Base-by-base conservation (phyloP, 2,113 vertebrate species). In the Hippoglossus stenolepis region DNA sequence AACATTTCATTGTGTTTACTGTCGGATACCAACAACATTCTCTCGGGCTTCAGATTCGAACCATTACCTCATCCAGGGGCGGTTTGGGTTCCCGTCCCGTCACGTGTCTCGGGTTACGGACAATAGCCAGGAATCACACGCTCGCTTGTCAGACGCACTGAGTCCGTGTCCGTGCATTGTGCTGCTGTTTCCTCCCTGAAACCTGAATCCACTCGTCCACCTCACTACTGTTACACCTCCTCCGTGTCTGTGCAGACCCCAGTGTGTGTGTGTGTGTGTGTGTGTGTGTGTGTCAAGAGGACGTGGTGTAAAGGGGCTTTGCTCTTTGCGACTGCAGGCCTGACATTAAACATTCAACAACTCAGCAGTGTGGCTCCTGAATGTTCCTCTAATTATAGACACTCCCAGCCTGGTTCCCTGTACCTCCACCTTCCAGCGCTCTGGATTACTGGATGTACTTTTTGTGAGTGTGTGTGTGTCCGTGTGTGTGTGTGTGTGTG, bases 291-390 rank as follows among this genome's bases (percentile, higher is more conserved):
- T 59, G 35, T 38, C 2, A 9, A 38, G 35, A 38, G 9, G 35
- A 38, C 8, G 35, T 38, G 35, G 35, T 38, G 56, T 69, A 66
- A 68, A 23, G 59, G 59, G 20, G 68, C 57, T 68, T 70, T n/a
- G 51, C 51, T 54, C 49, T 54, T 54, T n/a, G 51, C 51, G 20
- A n/a, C 74, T 65, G 64, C 73, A 61, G 83, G 17, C 45, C 69
- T 26, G 62, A 73, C 87, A 92, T 93, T 91, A 92, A 94, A 92
- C 85, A 91, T 92, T 91, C 83, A 92, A 64, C 85, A 88, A 65
- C 87, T 82, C 87, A 80, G 82, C 84, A 87, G 80, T 73, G 26
- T 56, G 68, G 75, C 82, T 80, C 80, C 73, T 84, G 77, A 87
- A 83, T 4, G 28, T 83, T 51, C 54, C 83, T 93, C 90, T 93